These are phyloP conservation scores for Brachyhypopomus occidentalis DNA, from an alignment of 2,113 vertebrate genomes.

Conservation along the genomic window DNA sequence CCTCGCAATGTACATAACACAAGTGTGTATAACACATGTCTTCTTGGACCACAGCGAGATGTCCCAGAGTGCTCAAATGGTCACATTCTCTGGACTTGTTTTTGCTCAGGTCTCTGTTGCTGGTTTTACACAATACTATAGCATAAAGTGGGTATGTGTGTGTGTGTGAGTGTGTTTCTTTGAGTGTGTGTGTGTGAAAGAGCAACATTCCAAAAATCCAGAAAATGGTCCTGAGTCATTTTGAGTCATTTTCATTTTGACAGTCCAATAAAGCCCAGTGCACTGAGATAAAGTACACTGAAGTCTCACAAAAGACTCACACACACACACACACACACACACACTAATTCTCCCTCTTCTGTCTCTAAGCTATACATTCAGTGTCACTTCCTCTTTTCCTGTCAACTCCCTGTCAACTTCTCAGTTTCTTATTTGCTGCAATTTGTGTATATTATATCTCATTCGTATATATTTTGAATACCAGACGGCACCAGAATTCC, in stretches of 20 bases:
- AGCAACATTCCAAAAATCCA: not conserved
- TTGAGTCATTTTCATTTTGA: not conserved
- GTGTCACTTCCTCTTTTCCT: not conserved
- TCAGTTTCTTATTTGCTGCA: not conserved
- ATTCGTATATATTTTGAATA: not conserved
- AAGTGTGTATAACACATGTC: not conserved
- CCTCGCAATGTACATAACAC: not conserved
- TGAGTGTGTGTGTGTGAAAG: not conserved
- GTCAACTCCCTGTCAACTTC: not conserved
- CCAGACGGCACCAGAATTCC: not conserved
- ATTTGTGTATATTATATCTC: not conserved
- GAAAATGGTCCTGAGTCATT: not conserved
- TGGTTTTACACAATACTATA: not conserved
- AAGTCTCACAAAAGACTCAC: constrained; percentile 4
- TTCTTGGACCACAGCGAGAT: not conserved
- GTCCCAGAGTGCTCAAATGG: not conserved
- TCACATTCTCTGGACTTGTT: constrained; percentile 19
- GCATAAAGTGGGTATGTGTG: not conserved
- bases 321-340: not conserved
- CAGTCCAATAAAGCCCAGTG: not conserved
- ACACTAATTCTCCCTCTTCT: not conserved
- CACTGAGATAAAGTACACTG: constrained; percentile 8
- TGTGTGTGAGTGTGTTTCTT: not conserved
- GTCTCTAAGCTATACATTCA: not conserved
- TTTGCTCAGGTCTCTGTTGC: constrained; percentile 48